phyloP scores from a whole-genome alignment of 2,797 vertebrate species.

The Pantherophis vulpinus region DNA sequence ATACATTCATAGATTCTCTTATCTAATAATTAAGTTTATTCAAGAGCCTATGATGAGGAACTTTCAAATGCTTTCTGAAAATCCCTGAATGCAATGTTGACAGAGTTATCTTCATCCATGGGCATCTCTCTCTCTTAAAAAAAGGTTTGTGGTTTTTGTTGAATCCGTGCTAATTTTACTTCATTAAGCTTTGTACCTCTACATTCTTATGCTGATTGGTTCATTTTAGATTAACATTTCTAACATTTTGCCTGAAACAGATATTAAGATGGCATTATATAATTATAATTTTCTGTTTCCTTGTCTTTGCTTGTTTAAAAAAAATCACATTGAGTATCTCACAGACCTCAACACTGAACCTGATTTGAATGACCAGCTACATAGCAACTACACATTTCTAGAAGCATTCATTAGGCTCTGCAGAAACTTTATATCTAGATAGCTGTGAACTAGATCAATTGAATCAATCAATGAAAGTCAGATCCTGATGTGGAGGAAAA shows the following conservation, averaged over 20 bases:
- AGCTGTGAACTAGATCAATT: neutral
- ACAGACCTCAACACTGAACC: neutral
- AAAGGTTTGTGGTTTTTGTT: neutral
- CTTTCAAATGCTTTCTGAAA: neutral
- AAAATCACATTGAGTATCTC: neutral
- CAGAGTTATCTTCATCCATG: neutral
- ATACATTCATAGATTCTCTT: neutral
- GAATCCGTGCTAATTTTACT: neutral
- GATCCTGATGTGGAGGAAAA: neutral
- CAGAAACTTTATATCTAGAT: neutral
- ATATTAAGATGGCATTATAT: neutral
- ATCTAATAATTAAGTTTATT: neutral
- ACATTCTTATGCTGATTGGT: neutral
- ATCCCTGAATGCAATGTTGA: neutral
- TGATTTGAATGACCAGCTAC: neutral
- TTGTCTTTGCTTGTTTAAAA: neutral
- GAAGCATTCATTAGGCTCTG: neutral
- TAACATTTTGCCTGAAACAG: neutral
- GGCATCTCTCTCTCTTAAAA: neutral
- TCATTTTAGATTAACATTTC: neutral
- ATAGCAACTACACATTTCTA: neutral
- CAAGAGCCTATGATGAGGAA: neutral
- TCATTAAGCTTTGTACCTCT: neutral
- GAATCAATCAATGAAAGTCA: neutral
- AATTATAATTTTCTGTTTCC: neutral